These are phyloP conservation scores for Tachystola acroxantha DNA, from an alignment of 2,888 invertebrate genomes.

Conservation along the genomic window DNA sequence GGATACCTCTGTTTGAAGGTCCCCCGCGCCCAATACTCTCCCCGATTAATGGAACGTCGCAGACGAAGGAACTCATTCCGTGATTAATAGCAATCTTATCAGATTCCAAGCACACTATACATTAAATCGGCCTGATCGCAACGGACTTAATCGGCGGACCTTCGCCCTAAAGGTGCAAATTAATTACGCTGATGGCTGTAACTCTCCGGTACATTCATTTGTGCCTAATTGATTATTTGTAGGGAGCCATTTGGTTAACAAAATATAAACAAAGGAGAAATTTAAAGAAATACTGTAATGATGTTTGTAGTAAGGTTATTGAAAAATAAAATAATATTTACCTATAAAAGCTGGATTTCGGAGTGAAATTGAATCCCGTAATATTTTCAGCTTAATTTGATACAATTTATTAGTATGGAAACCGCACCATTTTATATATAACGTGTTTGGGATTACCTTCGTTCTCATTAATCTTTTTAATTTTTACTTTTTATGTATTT, in stretches of 20 bases:
- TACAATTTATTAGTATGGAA: too few species aligned
- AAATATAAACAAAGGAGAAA: conserved; percentile 15
- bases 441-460: too few species aligned
- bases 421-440: too few species aligned
- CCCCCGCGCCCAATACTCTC: conserved; percentile 9
- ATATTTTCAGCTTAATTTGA: too few species aligned
- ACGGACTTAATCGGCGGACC: conserved; percentile 44
- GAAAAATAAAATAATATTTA: too few species aligned
- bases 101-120: conserved; percentile 51
- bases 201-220: conserved; percentile 49
- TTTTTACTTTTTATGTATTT: too few species aligned
- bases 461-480: too few species aligned
- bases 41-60: conserved; percentile 39
- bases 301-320: too few species aligned
- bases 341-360: too few species aligned
- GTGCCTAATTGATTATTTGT: conserved; percentile 45
- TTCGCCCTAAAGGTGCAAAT: conserved; percentile 54
- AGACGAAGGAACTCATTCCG: conserved; percentile 38
- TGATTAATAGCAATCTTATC: conserved; percentile 66
- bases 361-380: too few species aligned
- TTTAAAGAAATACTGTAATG: conserved; percentile 14
- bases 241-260: conserved; percentile 33
- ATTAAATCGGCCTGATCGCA: conserved; percentile 41
- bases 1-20: not conserved
- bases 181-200: conserved; percentile 55